These are phyloP conservation scores for Pheosia gnoma DNA, from an alignment of 2,888 invertebrate species.

Conservation along the genomic window DNA sequence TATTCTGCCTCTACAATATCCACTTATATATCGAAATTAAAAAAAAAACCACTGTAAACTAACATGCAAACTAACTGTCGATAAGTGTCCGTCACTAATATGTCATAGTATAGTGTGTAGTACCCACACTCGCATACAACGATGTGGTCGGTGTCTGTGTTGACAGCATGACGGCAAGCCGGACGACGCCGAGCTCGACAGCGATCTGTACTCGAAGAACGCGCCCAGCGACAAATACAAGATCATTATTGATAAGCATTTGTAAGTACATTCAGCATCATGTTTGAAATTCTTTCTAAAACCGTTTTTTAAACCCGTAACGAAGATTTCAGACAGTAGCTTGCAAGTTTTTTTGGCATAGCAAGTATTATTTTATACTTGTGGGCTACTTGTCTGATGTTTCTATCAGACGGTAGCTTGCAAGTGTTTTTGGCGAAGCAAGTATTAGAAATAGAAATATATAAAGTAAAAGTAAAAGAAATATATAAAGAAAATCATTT, in stretches of 20 bases:
- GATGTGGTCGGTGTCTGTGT: constrained; percentile 64
- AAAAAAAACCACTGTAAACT: neutral
- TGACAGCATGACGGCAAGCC: constrained; percentile 75
- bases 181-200: constrained; percentile 45
- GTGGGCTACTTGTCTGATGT: too few relatives aligned
- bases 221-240: constrained; percentile 60
- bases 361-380: too few relatives aligned
- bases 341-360: too few relatives aligned
- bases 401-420: too few relatives aligned
- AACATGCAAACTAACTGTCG: constrained; percentile 25
- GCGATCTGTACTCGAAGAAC: constrained; percentile 51
- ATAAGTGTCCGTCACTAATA: constrained; percentile 33
- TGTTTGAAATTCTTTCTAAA: neutral
- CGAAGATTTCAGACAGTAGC: too few relatives aligned
- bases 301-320: too few relatives aligned
- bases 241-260: constrained; percentile 55
- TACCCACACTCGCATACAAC: constrained; percentile 48
- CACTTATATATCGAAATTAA: too few relatives aligned
- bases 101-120: constrained; percentile 32
- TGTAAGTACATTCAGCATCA: constrained; percentile 44
- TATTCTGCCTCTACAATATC: constrained; percentile 3
- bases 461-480: neutral
- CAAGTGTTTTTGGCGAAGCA: too few relatives aligned
- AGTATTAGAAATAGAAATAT: too few relatives aligned
- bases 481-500: neutral